Conservation (phyloP, 2,113 vertebrate species). For the Phalacrocorax pelagicus region DNA sequence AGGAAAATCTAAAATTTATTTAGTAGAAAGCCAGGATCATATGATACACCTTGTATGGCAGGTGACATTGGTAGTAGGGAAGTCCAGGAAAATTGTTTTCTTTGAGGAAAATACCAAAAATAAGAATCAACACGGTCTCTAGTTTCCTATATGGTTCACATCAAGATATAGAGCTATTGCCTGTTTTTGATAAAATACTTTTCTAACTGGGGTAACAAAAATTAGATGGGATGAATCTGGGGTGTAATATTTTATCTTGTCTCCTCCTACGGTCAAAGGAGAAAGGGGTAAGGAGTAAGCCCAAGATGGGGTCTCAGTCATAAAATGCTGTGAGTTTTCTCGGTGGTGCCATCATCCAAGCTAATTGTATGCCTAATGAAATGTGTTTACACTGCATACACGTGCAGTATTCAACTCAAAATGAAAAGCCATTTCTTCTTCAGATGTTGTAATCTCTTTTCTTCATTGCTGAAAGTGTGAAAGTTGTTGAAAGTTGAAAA, state of each 20-base stretch:
- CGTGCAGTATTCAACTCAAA: background rate
- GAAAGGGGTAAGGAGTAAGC: background rate
- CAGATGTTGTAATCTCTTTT: background rate
- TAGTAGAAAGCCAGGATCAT: background rate
- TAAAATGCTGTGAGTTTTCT: background rate
- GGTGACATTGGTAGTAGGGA: fast-evolving
- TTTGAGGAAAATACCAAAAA: background rate
- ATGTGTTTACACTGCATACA: fast-evolving
- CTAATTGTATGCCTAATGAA: background rate
- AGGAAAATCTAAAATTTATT: background rate
- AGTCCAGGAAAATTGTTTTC: background rate
- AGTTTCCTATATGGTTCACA: background rate
- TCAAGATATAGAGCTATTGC: background rate
- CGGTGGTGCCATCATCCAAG: background rate
- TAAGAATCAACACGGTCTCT: background rate
- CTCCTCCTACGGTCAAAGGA: background rate
- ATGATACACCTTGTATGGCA: background rate
- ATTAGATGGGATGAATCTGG: background rate
- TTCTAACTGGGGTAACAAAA: background rate
- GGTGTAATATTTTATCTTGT: background rate
- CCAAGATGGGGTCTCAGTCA: background rate
- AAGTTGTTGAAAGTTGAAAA: too few species aligned
- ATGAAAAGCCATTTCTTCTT: background rate
- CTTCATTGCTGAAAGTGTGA: background rate
- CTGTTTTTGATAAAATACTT: fast-evolving